Evolutionary conservation across 1,140 invertebrate genomes (phyloP).

Genomic region (Cydia pomonella): DNA sequence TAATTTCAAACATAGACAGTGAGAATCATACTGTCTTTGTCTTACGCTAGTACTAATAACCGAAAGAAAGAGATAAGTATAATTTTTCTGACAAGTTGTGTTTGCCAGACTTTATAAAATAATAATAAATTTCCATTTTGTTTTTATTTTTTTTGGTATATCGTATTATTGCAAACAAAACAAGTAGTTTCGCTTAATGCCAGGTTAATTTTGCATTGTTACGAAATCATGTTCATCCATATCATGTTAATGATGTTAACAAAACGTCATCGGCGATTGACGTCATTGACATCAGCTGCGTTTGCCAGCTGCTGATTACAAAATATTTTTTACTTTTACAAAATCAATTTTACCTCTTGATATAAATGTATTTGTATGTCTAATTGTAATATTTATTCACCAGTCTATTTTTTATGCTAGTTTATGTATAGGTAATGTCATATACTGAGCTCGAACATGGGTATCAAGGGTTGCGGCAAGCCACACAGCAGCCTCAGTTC

Average conservation of each 20-base stretch:
- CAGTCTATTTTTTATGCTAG: conserved; percentile 16
- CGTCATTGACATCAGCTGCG: conserved; percentile 23
- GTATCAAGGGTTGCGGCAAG: conserved; percentile 89
- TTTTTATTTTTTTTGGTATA: too few species aligned
- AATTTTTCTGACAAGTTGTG: too few species aligned
- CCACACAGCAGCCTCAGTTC: conserved; percentile 83
- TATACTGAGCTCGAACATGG: conserved; percentile 94
- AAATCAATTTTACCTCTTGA: conserved; percentile 30
- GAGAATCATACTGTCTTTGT: too few species aligned
- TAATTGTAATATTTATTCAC: conserved; percentile 34
- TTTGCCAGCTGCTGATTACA: conserved; percentile 22
- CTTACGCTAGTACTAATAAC: too few species aligned
- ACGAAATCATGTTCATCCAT: too few species aligned
- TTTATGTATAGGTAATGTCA: conserved; percentile 85
- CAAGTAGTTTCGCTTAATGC: too few species aligned
- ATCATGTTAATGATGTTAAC: neutral
- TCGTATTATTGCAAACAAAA: too few species aligned
- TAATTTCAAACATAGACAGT: too few species aligned
- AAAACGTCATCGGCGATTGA: neutral
- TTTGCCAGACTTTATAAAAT: too few species aligned
- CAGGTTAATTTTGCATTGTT: too few species aligned
- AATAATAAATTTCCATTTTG: too few species aligned
- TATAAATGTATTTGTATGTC: conserved; percentile 28
- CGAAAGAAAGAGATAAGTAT: too few species aligned
- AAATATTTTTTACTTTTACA: conserved; percentile 22